phyloP scores from a whole-genome alignment of 2,888 invertebrate genomes.

The Acronicta psi region DNA sequence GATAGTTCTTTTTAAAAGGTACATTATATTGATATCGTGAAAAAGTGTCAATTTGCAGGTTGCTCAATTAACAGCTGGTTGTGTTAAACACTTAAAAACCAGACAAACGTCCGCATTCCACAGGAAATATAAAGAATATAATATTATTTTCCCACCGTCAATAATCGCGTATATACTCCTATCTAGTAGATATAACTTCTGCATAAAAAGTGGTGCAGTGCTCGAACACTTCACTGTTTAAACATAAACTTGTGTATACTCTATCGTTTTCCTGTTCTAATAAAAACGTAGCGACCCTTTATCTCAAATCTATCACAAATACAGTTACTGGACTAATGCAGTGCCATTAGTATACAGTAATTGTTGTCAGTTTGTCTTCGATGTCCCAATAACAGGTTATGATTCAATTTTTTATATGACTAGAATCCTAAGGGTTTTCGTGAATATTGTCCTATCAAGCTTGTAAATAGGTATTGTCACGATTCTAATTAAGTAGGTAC shows the following conservation, averaged over 20 bases:
- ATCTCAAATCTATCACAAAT: constrained; percentile 49
- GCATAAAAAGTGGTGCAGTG: constrained; percentile 23
- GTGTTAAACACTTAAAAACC: too few species aligned
- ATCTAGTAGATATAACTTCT: constrained; percentile 20
- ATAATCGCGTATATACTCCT: constrained; percentile 19
- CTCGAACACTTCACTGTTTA: constrained; percentile 20
- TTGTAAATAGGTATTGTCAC: too few species aligned
- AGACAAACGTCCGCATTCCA: constrained; percentile 11
- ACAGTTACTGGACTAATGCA: constrained; percentile 41
- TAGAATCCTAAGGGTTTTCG: too few species aligned
- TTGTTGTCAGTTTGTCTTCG: constrained; percentile 41
- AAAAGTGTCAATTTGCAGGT: too few species aligned
- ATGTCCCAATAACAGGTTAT: constrained; percentile 28
- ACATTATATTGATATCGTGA: too few species aligned
- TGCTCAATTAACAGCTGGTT: too few species aligned
- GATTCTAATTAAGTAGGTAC: too few species aligned
- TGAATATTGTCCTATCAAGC: too few species aligned
- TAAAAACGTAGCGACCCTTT: constrained; percentile 44
- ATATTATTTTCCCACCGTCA: constrained; percentile 25
- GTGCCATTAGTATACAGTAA: constrained; percentile 31
- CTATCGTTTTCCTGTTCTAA: constrained; percentile 45
- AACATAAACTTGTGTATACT: constrained; percentile 25
- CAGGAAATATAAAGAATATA: constrained; percentile 19
- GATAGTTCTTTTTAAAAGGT: too few species aligned
- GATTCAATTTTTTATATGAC: constrained; percentile 23